phyloP scores from a whole-genome alignment of 2,113 vertebrate species.

The Elgaria multicarinata region DNA sequence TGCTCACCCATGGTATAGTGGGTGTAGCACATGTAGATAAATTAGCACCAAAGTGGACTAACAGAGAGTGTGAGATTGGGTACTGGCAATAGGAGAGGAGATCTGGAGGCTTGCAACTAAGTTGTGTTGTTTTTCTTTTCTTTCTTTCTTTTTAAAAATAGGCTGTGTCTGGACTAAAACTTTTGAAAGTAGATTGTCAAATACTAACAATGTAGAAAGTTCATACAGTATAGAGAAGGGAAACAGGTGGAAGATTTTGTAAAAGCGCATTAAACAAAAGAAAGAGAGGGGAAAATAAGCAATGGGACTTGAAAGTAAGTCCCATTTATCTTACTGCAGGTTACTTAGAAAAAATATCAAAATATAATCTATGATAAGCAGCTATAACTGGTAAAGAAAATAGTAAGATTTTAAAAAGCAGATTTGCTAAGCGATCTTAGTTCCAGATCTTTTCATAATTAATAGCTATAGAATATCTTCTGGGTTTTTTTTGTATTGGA shows the following conservation, averaged over 20 bases:
- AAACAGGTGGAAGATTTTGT: background rate
- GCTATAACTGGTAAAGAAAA: background rate
- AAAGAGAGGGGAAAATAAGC: background rate
- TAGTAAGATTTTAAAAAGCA: background rate
- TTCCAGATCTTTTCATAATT: background rate
- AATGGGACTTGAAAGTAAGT: background rate
- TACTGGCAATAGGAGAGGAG: background rate
- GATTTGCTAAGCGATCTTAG: background rate
- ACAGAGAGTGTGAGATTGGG: background rate
- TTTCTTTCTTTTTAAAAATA: too few relatives aligned
- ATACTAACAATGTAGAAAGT: background rate
- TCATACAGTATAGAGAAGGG: background rate
- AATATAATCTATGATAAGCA: background rate
- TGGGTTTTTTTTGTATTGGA: background rate
- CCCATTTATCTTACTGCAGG: background rate
- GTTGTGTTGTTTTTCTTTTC: background rate
- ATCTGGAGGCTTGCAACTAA: background rate
- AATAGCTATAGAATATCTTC: background rate
- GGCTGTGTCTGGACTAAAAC: background rate
- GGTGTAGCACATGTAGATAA: background rate
- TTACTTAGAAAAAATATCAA: background rate
- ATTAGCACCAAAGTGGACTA: background rate
- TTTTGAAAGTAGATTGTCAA: background rate
- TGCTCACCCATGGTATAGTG: background rate
- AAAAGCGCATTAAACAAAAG: background rate